Evolutionary conservation across 2,113 vertebrate species (phyloP), one percentile per base, ranked within the genome.

Genomic region (Syrmaticus mikado): DNA sequence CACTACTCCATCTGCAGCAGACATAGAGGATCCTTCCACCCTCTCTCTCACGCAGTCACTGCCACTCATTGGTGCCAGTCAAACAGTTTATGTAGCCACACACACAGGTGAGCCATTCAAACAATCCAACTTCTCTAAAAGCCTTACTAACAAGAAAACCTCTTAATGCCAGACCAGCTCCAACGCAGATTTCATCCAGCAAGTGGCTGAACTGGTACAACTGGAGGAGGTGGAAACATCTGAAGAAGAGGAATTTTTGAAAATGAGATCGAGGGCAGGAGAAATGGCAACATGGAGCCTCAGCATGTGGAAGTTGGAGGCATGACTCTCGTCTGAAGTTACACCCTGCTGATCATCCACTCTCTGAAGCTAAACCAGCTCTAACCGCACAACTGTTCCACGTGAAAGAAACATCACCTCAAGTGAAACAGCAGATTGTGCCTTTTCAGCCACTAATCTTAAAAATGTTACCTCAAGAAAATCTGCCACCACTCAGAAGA

Each of bases 161-260:
- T 72, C 79, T 45, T 70, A 87, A 83, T 0, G 1, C 11, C 79
- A 83, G 68, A 74, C 68, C 55, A 81, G 65, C 61, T 85, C 58
- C 4, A 1, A 74, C 34, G 68, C 6, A 85, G 76, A 91, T 90
- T 90, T 83, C 79, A 90, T 71, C 34, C 46, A 32, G 38, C 19
- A 81, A 88, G 93, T 1, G 0, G 90, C 68, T 88, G 38, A 94
- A 94, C 96, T 92, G 94, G 93, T 85, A 88, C 82, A 93, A 95
- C 90, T 90, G 90, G 93, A 93, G 93, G 43, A 92, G 68, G 92
- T 85, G 52, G 76, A 93, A 96, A 94, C 68, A 95, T 87, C 82
- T 96, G 88, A 96, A 82, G 71, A 93, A 82, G 13, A 60, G 27
- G 79, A 93, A 89, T 87, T 95, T 95, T 85, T 92, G 93, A 95